phyloP scores from a whole-genome alignment of 2,888 invertebrate genomes.

The Sinohyriopsis cumingii region DNA sequence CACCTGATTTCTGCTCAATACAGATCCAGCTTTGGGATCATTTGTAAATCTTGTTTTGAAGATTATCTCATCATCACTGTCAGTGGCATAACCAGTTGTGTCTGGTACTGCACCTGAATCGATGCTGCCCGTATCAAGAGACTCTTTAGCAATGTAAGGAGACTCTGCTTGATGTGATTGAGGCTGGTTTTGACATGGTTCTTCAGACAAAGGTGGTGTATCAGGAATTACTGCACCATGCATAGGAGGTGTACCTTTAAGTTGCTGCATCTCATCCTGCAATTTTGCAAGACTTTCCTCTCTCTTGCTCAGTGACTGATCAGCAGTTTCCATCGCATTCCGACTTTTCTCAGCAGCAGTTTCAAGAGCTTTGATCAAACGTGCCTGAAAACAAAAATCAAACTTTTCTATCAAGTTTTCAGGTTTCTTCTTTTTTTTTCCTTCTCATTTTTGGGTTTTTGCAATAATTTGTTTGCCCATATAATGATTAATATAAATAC shows the following conservation, averaged over 20 bases:
- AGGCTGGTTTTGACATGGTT: slow-evolving; percentile 2
- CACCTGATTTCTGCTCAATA: too few relatives aligned
- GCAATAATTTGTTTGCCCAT: not conserved
- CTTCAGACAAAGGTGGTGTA: slow-evolving; percentile 13
- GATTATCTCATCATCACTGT: too few relatives aligned
- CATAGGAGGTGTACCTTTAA: slow-evolving; percentile 46
- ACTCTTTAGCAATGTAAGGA: too few relatives aligned
- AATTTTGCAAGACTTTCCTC: slow-evolving; percentile 42
- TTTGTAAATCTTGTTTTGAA: too few relatives aligned
- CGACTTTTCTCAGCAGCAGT: slow-evolving; percentile 54
- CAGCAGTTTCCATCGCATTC: slow-evolving; percentile 57
- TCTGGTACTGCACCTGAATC: too few relatives aligned
- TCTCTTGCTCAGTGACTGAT: slow-evolving; percentile 43
- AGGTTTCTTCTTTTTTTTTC: not conserved
- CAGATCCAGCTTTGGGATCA: too few relatives aligned
- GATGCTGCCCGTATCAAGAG: too few relatives aligned
- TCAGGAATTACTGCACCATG: slow-evolving; percentile 20
- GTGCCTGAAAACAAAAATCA: slow-evolving; percentile 38
- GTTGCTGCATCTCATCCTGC: slow-evolving; percentile 38
- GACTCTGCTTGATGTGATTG: not conserved
- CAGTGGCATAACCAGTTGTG: too few relatives aligned
- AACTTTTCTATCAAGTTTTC: not conserved
- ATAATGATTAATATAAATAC: too few relatives aligned
- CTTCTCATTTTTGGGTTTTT: not conserved
- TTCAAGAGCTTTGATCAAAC: slow-evolving; percentile 74